phyloP scores from a whole-genome alignment of 1,140 invertebrate genomes.

The Tetraneura akinire region DNA sequence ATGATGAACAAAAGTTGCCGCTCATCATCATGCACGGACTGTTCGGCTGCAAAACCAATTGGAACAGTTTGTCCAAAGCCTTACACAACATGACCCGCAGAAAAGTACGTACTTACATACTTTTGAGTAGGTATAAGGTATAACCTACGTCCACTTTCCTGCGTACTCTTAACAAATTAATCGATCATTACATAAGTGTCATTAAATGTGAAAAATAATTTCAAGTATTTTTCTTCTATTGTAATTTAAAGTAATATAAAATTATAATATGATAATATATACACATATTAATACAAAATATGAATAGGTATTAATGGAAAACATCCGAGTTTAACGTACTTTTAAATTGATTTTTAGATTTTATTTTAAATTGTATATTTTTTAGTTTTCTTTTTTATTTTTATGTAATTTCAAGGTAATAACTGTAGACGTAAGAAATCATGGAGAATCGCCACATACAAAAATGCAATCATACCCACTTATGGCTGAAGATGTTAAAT shows the following conservation, averaged over 20 bases:
- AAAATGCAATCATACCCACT: conserved; percentile 69
- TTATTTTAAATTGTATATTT: neutral
- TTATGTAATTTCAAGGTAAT: conserved; percentile 66
- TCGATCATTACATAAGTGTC: neutral
- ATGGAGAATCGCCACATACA: conserved; percentile 84
- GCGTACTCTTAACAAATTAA: no score
- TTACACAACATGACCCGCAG: conserved; percentile 68
- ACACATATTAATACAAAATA: no score
- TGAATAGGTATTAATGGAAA: no score
- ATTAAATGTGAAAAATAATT: neutral
- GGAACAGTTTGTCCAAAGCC: conserved; percentile 76
- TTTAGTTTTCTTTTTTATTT: no score
- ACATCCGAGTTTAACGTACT: no score
- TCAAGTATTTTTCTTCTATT: neutral
- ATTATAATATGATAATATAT: no score
- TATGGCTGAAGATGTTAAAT: conserved; percentile 73
- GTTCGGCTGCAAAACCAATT: conserved; percentile 83
- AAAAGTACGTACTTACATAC: conserved; percentile 56
- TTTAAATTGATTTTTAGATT: no score
- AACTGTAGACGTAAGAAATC: conserved; percentile 83
- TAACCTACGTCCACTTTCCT: no score
- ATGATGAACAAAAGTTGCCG: conserved; percentile 60
- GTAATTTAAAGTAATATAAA: neutral
- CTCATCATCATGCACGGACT: conserved; percentile 83
- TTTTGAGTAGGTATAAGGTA: neutral